Base-by-base conservation (phyloP, 2,113 vertebrate species). In the Plectropomus leopardus region DNA sequence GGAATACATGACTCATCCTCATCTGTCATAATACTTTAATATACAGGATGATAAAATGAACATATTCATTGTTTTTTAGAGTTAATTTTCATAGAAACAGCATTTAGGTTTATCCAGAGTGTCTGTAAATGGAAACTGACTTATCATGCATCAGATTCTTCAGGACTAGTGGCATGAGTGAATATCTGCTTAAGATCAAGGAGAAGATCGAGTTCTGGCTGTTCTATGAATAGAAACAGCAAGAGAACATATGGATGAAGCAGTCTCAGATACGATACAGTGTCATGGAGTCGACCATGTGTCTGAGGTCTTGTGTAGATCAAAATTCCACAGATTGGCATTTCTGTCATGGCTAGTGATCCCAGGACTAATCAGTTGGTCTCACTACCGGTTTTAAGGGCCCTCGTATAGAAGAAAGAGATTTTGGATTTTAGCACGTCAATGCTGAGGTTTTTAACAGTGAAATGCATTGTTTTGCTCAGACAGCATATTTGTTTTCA, bases 191-290 rank as follows among this genome's bases (percentile, higher is more conserved):
- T 89, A 72, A 86, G 89, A 84, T 86, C 67, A 78, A 68, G 73
- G 67, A 61, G 30, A 74, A 81, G 84, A 88, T 91, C 90, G 80
- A 78, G 90, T 93, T 90, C 84, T 85, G 68, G 23, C 16, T 54
- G 57, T 42, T 77, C 88, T 91, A 94, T 89, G 89, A 94, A 93
- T 94, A 93, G 92, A 84, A 71, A 72, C 78, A 64, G 72, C 73
- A 79, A 24, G 82, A 61, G 63, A 83, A 89, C 86, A 88, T 84
- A 86, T 88, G 84, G 87, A 86, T 86, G 77, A 89, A 83, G 80
- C 72, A 30, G 47, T 57, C 45, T 53, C 55, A 81, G 71, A 84
- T 85, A 47, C 75, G 57, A 59, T 48, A 24, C 78, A 57, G 45
- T 72, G 80, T 83, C 67, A 82, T 6, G 19, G 65, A 77, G 80